Conservation (phyloP, 2,113 vertebrate genomes). For the Zapus hudsonius region DNA sequence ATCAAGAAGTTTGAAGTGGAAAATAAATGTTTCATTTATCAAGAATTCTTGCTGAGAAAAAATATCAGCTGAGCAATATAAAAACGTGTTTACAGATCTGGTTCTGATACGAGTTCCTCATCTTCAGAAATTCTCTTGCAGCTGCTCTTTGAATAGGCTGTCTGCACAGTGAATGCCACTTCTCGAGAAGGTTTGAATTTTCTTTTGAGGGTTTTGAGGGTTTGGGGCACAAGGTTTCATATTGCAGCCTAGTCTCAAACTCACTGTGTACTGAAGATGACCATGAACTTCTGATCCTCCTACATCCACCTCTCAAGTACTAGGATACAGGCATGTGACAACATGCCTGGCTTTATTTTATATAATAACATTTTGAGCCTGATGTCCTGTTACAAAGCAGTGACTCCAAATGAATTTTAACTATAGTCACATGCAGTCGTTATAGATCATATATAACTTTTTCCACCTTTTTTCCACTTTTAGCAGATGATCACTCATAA, state of each 20-base stretch:
- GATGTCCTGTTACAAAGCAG: background rate
- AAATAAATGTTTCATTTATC: slow-evolving; percentile 43
- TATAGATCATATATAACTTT: background rate
- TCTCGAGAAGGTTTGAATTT: no score
- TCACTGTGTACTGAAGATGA: no score
- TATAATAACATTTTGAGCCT: background rate
- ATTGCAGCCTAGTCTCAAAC: no score
- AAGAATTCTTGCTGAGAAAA: slow-evolving; percentile 26
- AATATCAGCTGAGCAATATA: background rate
- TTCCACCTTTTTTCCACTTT: background rate
- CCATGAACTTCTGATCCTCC: no score
- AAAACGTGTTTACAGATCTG: background rate
- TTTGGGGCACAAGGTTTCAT: no score
- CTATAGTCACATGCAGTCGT: background rate
- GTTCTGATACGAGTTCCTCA: background rate
- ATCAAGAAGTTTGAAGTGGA: slow-evolving; percentile 39
- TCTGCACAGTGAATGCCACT: no score
- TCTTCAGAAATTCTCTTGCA: background rate
- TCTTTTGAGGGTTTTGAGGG: no score
- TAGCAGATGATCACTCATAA: background rate
- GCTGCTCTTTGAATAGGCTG: background rate
- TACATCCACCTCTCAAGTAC: no score
- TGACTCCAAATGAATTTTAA: background rate
- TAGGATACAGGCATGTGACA: no score
- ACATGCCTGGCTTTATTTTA: no score